phyloP scores from a whole-genome alignment of 2,113 vertebrate species.

The Lutjanus erythropterus region DNA sequence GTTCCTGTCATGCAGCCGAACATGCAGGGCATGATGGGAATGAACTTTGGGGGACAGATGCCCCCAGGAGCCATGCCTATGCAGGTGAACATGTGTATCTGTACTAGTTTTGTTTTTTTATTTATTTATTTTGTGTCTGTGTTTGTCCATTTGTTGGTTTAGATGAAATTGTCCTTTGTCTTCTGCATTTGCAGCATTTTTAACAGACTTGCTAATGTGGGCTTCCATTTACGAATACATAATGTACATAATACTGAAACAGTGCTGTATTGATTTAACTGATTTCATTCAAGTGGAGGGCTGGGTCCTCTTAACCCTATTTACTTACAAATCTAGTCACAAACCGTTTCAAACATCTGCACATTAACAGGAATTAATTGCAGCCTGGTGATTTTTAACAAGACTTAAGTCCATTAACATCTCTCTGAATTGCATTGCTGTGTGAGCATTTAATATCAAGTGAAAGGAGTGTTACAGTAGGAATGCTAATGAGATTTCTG shows the following conservation, averaged over 20 bases:
- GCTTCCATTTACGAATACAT: neutral
- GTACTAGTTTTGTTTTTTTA: neutral
- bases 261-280: slow-evolving; percentile 23
- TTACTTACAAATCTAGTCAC: slow-evolving; percentile 8
- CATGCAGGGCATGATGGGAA: slow-evolving; percentile 97
- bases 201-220: slow-evolving; percentile 10
- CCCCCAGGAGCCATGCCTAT: slow-evolving; percentile 91
- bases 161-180: neutral
- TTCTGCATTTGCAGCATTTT: neutral
- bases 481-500: slow-evolving; percentile 20
- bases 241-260: slow-evolving; percentile 10
- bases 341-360: slow-evolving; percentile 20
- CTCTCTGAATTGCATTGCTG: slow-evolving; percentile 8
- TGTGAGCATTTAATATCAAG: slow-evolving; percentile 17
- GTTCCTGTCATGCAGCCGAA: slow-evolving; percentile 96
- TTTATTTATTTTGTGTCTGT: neutral
- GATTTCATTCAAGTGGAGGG: neutral
- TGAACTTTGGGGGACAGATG: slow-evolving; percentile 95
- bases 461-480: neutral
- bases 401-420: slow-evolving; percentile 28
- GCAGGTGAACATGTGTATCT: slow-evolving; percentile 87
- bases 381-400: slow-evolving; percentile 30
- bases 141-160: neutral
- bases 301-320: neutral
- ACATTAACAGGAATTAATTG: slow-evolving; percentile 29